Evolutionary conservation across 2,888 invertebrate genomes (phyloP), one percentile per base, ranked within the genome.

Genomic region (Phengaris arion): DNA sequence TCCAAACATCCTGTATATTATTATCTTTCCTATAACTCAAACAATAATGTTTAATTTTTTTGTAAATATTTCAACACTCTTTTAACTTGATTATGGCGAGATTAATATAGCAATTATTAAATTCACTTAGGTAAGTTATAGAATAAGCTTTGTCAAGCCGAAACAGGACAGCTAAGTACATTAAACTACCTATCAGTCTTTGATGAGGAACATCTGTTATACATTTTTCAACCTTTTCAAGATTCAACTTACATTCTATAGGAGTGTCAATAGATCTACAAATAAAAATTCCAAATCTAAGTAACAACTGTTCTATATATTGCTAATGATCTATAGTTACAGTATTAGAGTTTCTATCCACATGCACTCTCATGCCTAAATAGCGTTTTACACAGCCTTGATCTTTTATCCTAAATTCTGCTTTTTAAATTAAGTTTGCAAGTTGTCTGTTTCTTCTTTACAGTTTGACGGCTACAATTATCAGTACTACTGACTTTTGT

Each of bases 401-500:
- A 54, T 54, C 6, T 54, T 54, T 54, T 54, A 54, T 54, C 13
- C 13, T 12, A 54, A 54, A 54, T 54, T 54, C 54, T 54, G 54
- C 54, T 13, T 54, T 22, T 22, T 22, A 22, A 54, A 54, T 12
- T 10, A 10, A 54, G 54, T 13, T 12, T 12, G 10, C 4, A 54
- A 54, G 13, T 54, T 54, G 13, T 54, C 13, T 6, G 12, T 54
- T 54, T 54, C 54, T 12, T 54, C 13, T 54, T 54, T 6, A 54
- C 54, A 54, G 54, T 54, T 54, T 54, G 52, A 13, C 12, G 13
- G 48, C 74, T n/a, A 76, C 46, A n/a, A 77, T 74, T n/a, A 74
- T 77, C 45, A 15, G 74, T 74, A 69, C 46, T 48, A 46, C 68
- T 46, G 13, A n/a, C 22, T 74, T 77, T 77, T 76, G 72, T 13